Conservation (phyloP, 2,888 invertebrate species). For the Mesoligia furuncula region DNA sequence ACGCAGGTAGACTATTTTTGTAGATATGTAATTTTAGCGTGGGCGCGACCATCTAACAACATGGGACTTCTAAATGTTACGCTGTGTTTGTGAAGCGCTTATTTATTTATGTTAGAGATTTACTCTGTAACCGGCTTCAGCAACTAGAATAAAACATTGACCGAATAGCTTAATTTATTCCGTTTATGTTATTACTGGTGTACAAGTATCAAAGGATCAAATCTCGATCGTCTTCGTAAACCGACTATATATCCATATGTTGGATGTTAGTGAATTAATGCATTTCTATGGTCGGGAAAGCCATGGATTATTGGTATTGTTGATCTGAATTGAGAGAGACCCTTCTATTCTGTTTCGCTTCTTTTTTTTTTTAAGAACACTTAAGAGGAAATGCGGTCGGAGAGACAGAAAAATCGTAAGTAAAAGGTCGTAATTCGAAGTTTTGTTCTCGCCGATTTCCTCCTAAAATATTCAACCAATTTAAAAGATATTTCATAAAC, state of each 20-base stretch:
- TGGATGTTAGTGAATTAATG: background rate
- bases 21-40: slow-evolving; percentile 36
- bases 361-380: too few relatives aligned
- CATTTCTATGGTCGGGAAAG: background rate
- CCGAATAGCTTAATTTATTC: slow-evolving; percentile 32
- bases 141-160: slow-evolving; percentile 39
- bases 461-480: too few relatives aligned
- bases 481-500: too few relatives aligned
- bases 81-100: slow-evolving; percentile 31
- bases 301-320: background rate
- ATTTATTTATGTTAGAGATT: slow-evolving; percentile 51
- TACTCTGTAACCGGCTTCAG: slow-evolving; percentile 32
- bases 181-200: slow-evolving; percentile 18
- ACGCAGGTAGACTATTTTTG: slow-evolving; percentile 18
- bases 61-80: slow-evolving; percentile 4
- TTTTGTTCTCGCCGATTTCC: too few relatives aligned
- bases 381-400: too few relatives aligned
- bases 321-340: background rate
- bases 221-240: slow-evolving; percentile 1
- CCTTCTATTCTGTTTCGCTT: background rate
- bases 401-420: too few relatives aligned
- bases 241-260: background rate
- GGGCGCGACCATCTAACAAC: slow-evolving; percentile 23
- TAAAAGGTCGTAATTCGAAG: too few relatives aligned
- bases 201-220: background rate